Evolutionary conservation across 2,797 vertebrate genomes (phyloP), one percentile per base, ranked within the genome.

Genomic region (Eulemur rubriventer): DNA sequence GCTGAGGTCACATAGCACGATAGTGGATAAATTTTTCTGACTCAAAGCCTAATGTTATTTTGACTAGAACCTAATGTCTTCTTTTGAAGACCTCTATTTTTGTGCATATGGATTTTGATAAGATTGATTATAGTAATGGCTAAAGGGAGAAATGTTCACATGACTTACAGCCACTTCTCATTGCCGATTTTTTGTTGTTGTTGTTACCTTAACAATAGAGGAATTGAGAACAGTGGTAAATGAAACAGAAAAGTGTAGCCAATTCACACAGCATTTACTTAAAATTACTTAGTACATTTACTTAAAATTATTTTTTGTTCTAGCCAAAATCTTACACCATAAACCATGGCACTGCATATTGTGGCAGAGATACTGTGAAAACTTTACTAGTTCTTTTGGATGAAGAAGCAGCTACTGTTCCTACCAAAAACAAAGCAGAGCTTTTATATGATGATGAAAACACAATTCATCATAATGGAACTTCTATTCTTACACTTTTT

Each of bases 361-460:
- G 99, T 84, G 99, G 99, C 50, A 99, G 99, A 97, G 99, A 99
- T 95, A 99, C 99, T 0, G 97, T 99, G 83, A 99, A 99, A 97
- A 96, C 98, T 63, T 98, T 99, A 76, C 95, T 99, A 57, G 96
- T 98, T 33, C 98, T 99, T 96, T 98, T 99, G 98, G 99, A 99
- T 69, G 99, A 99, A 97, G 99, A 99, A 92, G 99, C 99, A 76
- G 89, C 99, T 65, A 95, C 65, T 55, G 98, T 97, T 78, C 99
- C 99, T 14, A 98, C 98, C 94, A 97, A 91, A 88, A 99, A 99
- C 98, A 99, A 99, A 98, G 99, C 99, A 0, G 98, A 99, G 48
- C 98, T 99, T 87, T 98, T 99, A 63, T 99, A 98, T 55, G 98
- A 98, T 57, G 99, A 99, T 89, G 98, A 98, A 24, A 93, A 87